A percentile compares a stretch with the other conserved stretches of the same genome.
Conservation (phyloP, 1,140 invertebrate species). For the Bradysia coprophila region DNA sequence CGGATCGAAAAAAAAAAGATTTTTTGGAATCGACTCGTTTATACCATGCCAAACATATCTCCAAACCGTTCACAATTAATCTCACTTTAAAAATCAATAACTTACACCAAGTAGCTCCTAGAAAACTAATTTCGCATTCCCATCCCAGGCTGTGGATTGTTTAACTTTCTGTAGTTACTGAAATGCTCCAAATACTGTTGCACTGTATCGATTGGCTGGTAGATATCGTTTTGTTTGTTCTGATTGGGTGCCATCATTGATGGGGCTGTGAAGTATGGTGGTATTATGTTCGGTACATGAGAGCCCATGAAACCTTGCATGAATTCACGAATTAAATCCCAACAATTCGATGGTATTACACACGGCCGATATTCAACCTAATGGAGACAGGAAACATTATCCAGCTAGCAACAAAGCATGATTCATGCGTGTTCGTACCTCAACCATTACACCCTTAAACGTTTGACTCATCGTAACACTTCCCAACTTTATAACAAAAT, state of each 20-base stretch:
- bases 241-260: constrained; percentile 18
- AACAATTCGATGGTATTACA: constrained; percentile 72
- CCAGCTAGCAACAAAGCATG: background rate
- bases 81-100: too few relatives aligned
- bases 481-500: constrained; percentile 89
- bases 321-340: constrained; percentile 84
- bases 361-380: constrained; percentile 88
- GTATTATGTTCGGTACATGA: constrained; percentile 32
- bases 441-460: constrained; percentile 86
- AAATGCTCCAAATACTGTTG: constrained; percentile 94
- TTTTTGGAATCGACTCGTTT: too few relatives aligned
- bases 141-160: background rate
- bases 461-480: constrained; percentile 81
- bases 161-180: constrained; percentile 61
- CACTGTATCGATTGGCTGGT: constrained; percentile 78
- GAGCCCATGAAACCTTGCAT: constrained; percentile 79
- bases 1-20: too few relatives aligned
- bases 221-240: constrained; percentile 57
- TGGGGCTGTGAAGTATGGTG: constrained; percentile 36
- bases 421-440: constrained; percentile 42
- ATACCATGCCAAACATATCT: too few relatives aligned
- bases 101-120: too few relatives aligned
- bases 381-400: too few relatives aligned
- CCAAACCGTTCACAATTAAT: too few relatives aligned
- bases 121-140: background rate